Evolutionary conservation across 1,140 invertebrate genomes (phyloP).

Genomic region (Rhyacophila brunnea): DNA sequence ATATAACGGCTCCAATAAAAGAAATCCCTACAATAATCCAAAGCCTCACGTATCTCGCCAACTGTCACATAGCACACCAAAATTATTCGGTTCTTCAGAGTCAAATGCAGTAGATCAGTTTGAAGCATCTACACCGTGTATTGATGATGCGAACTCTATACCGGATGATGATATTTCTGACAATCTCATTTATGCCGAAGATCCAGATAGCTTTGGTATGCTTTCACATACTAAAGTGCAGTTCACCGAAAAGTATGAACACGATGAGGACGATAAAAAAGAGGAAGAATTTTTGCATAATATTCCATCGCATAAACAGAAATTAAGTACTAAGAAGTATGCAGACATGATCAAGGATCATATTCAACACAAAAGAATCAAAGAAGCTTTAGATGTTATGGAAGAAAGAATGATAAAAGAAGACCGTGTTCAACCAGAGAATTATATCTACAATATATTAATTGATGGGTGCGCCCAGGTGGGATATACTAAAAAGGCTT

Average conservation of each 20-base stretch:
- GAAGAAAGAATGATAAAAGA: constrained; percentile 70
- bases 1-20: too few relatives aligned
- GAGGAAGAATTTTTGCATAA: constrained; percentile 57
- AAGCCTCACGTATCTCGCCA: too few relatives aligned
- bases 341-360: constrained; percentile 67
- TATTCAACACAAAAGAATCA: constrained; percentile 60
- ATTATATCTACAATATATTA: constrained; percentile 77
- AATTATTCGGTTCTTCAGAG: too few relatives aligned
- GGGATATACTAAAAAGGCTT: constrained; percentile 83
- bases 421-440: constrained; percentile 73
- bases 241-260: constrained; percentile 35
- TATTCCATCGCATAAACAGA: constrained; percentile 45
- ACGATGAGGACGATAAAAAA: constrained; percentile 54
- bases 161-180: neutral
- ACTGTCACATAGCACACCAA: too few relatives aligned
- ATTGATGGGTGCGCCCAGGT: constrained; percentile 75
- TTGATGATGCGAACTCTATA: too few relatives aligned
- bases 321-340: constrained; percentile 61
- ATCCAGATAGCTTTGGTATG: constrained; percentile 57
- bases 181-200: constrained; percentile 27
- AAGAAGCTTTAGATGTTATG: constrained; percentile 73
- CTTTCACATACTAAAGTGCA: constrained; percentile 31
- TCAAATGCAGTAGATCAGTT: too few relatives aligned
- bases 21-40: too few relatives aligned
- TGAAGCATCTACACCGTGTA: too few relatives aligned